Percentiles rank a stretch among this genome's conserved stretches.
Evolutionary conservation across 1,140 invertebrate species (phyloP).

Genomic region (Aplysia californica): DNA sequence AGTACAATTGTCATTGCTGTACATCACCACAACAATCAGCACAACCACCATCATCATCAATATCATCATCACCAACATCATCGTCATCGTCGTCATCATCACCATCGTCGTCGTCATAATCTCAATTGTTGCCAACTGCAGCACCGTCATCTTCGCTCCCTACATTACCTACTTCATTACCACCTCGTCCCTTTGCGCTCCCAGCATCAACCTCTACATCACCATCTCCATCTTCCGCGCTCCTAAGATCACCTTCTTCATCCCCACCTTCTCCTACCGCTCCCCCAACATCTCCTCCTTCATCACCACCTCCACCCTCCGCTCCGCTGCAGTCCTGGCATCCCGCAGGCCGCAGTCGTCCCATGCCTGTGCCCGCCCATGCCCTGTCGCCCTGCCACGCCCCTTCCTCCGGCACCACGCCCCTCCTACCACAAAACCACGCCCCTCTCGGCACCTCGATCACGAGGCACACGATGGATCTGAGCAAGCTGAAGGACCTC

Average conservation of each 20-base stretch:
- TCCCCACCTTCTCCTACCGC: not conserved
- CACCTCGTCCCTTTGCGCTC: not conserved
- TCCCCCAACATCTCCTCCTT: not conserved
- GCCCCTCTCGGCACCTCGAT: not conserved
- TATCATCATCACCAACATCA: not conserved
- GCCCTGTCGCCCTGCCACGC: not conserved
- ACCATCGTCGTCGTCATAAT: not conserved
- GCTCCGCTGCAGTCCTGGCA: not conserved
- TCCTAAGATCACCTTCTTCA: not conserved
- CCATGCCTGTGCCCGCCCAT: constrained; percentile 10
- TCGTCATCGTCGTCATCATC: not conserved
- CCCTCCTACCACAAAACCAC: not conserved
- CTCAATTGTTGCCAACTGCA: not conserved
- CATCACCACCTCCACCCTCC: not conserved
- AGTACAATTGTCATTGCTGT: too few species aligned
- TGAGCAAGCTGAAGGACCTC: not conserved
- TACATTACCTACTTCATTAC: not conserved
- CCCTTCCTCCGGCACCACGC: not conserved
- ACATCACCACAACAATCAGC: too few species aligned
- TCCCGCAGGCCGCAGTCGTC: not conserved
- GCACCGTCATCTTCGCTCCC: not conserved
- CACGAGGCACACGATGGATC: constrained; percentile 17
- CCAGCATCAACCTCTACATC: not conserved
- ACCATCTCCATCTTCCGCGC: not conserved
- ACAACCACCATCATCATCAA: not conserved